A percentile compares a stretch with the other conserved stretches of the same genome.
phyloP scores from a whole-genome alignment of 2,888 invertebrate genomes.

The Leucoptera coffeella region DNA sequence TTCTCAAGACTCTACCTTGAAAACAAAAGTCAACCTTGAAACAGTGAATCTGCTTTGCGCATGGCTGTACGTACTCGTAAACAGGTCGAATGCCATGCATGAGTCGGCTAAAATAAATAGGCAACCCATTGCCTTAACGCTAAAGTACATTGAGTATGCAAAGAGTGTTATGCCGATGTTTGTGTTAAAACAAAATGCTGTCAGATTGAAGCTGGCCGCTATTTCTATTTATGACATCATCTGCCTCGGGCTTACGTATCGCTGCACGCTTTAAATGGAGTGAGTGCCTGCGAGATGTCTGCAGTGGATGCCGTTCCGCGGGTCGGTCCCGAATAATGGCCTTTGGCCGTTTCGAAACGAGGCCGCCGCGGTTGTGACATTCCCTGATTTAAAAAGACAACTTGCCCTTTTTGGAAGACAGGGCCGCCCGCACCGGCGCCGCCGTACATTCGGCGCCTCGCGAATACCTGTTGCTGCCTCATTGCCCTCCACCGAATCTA shows the following conservation, averaged over 20 bases:
- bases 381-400: slow-evolving; percentile 40
- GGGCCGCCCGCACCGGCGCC: slow-evolving; percentile 21
- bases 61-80: too few species aligned
- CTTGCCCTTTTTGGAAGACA: slow-evolving; percentile 39
- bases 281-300: slow-evolving; percentile 43
- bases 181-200: slow-evolving; percentile 32
- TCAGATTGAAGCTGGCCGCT: slow-evolving; percentile 30
- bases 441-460: too few species aligned
- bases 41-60: too few species aligned
- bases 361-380: slow-evolving; percentile 28
- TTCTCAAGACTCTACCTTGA: too few species aligned
- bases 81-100: too few species aligned
- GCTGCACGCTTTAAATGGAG: slow-evolving; percentile 56
- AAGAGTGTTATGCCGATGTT: too few species aligned
- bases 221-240: slow-evolving; percentile 58
- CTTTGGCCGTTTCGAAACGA: slow-evolving; percentile 30
- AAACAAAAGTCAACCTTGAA: too few species aligned
- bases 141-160: too few species aligned
- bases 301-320: slow-evolving; percentile 47
- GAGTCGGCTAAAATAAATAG: too few species aligned
- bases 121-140: too few species aligned
- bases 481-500: too few species aligned
- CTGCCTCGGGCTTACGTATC: slow-evolving; percentile 50
- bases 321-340: slow-evolving; percentile 44
- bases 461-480: too few species aligned